Percentiles rank a stretch among this genome's conserved stretches.
phyloP scores from a whole-genome alignment of 2,113 vertebrate genomes.

The Cardinalis cardinalis region DNA sequence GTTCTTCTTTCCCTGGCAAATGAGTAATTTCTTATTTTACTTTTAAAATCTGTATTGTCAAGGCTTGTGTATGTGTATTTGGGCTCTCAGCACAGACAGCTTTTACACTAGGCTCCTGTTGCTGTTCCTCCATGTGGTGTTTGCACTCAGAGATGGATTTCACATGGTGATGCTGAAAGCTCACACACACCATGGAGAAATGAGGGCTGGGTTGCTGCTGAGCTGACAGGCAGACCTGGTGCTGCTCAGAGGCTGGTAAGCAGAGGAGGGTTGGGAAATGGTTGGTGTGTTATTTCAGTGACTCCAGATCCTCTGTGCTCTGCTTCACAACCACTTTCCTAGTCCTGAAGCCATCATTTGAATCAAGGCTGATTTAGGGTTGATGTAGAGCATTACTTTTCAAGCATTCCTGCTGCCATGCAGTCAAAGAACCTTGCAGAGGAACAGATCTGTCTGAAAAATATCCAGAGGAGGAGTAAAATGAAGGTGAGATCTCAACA shows the following conservation, averaged over 20 bases:
- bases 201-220: neutral
- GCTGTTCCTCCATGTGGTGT: conserved; percentile 24
- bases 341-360: neutral
- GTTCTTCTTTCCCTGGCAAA: neutral
- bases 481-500: neutral
- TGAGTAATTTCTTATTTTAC: neutral
- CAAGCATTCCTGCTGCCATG: neutral
- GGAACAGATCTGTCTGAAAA: neutral
- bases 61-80: conserved; percentile 3
- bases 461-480: neutral
- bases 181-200: neutral
- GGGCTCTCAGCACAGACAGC: conserved; percentile 17
- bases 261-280: neutral
- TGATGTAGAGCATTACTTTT: neutral
- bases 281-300: neutral
- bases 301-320: neutral
- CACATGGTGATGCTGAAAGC: neutral
- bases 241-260: neutral
- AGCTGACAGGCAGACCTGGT: neutral
- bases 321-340: neutral
- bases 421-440: neutral
- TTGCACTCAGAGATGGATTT: conserved; percentile 22
- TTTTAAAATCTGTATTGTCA: neutral
- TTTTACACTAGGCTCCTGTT: neutral
- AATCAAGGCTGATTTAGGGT: neutral